phyloP scores from a whole-genome alignment of 2,888 invertebrate genomes.

The Lingula anatina region DNA sequence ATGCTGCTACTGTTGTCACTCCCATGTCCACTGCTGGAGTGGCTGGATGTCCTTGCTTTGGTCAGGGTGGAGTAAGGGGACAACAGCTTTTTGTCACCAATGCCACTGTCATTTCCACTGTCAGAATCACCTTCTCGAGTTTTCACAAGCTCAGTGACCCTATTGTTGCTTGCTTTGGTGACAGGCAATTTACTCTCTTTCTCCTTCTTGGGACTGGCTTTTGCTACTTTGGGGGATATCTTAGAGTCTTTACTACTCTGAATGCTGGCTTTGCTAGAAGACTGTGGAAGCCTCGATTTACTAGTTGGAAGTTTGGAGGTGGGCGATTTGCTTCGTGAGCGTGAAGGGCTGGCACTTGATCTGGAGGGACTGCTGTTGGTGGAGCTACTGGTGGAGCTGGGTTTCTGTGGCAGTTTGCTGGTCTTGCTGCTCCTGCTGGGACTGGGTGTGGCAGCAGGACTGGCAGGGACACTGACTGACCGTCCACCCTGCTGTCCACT shows the following conservation, averaged over 20 bases:
- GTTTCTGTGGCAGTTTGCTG: background rate
- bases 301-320: background rate
- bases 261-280: conserved; percentile 6
- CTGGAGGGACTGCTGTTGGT: conserved; percentile 9
- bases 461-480: conserved; percentile 7
- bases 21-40: conserved; percentile 53
- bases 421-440: background rate
- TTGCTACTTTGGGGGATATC: background rate
- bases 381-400: background rate
- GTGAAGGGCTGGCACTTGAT: conserved; percentile 11
- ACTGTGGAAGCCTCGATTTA: conserved; percentile 23
- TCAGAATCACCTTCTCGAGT: conserved; percentile 36
- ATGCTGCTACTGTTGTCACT: conserved; percentile 47
- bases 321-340: conserved; percentile 13
- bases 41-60: conserved; percentile 44
- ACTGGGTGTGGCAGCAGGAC: conserved; percentile 1
- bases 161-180: conserved; percentile 18
- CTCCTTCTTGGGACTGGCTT: conserved; percentile 26
- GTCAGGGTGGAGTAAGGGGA: conserved; percentile 53
- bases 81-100: conserved; percentile 33
- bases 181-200: conserved; percentile 23
- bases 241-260: conserved; percentile 20
- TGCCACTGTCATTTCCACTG: conserved; percentile 48
- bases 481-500: too few species aligned
- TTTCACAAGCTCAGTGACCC: conserved; percentile 3